Percentiles rank a stretch among this genome's conserved stretches.
phyloP scores from a whole-genome alignment of 2,888 invertebrate species.

The Acheta domesticus region DNA sequence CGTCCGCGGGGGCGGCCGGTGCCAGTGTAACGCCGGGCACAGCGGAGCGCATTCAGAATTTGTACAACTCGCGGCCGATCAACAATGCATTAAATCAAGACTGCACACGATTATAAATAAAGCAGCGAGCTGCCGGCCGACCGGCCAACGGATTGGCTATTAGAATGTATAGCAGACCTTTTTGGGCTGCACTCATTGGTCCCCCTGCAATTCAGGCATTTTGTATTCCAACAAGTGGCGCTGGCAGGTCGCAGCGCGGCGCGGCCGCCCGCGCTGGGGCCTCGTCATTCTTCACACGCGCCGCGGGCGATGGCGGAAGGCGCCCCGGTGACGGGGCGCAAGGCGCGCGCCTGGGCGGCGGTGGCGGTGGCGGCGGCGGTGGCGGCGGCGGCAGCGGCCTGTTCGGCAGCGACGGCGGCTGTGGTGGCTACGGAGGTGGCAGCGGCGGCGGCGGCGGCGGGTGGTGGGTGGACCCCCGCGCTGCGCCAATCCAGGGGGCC shows the following conservation, averaged over 20 bases:
- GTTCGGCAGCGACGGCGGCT: no score
- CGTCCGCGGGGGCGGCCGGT: conserved; percentile 1
- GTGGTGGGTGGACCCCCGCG: no score
- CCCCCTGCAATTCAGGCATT: conserved; percentile 6
- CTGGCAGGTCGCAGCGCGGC: conserved; percentile 3
- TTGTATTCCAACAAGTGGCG: conserved; percentile 18
- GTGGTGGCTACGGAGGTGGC: not conserved
- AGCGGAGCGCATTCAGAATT: conserved; percentile 18
- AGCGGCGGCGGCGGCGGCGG: not conserved
- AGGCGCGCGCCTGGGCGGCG: not conserved
- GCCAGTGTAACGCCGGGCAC: conserved; percentile 18
- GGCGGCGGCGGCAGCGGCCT: not conserved
- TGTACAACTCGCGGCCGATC: conserved; percentile 18
- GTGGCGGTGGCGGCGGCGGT: not conserved
- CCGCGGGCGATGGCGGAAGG: not conserved
- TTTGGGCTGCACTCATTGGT: conserved; percentile 18
- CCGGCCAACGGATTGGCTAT: conserved; percentile 18
- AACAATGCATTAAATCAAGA: conserved; percentile 18
- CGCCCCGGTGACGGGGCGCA: not conserved
- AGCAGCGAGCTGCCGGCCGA: conserved; percentile 10
- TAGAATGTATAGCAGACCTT: conserved; percentile 18
- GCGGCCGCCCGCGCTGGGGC: no score
- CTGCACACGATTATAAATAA: conserved; percentile 18
- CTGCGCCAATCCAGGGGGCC: not conserved
- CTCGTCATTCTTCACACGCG: not conserved